phyloP scores from a whole-genome alignment of 1,140 invertebrate genomes.

The Metaphire vulgaris region DNA sequence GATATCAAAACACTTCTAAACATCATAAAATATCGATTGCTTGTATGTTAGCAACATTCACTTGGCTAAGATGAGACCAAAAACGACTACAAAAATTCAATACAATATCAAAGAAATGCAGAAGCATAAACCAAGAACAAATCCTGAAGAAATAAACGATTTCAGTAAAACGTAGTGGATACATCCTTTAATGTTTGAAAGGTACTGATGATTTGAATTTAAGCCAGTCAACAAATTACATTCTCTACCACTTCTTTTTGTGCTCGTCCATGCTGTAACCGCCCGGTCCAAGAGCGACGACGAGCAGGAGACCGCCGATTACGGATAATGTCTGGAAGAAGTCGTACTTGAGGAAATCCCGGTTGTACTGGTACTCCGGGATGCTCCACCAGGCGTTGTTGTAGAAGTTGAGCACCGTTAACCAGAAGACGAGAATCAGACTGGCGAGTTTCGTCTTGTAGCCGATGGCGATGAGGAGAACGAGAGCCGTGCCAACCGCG shows the following conservation, averaged over 20 bases:
- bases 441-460: slow-evolving; percentile 85
- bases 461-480: slow-evolving; percentile 92
- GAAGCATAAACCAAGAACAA: no score
- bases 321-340: slow-evolving; percentile 99
- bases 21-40: no score
- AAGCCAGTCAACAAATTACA: no score
- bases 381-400: slow-evolving; percentile 98
- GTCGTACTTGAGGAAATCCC: slow-evolving; percentile 99
- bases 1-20: no score
- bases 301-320: slow-evolving; percentile 94
- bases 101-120: no score
- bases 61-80: no score
- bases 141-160: no score
- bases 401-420: slow-evolving; percentile 87
- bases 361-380: slow-evolving; percentile 83
- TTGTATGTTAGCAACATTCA: no score
- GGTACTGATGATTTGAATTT: no score
- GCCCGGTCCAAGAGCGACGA: slow-evolving; percentile 94
- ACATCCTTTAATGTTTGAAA: no score
- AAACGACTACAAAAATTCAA: no score
- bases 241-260: slow-evolving; percentile 68
- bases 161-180: no score
- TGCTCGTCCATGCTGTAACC: slow-evolving; percentile 98
- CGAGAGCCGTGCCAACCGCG: slow-evolving; percentile 83
- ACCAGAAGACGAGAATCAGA: slow-evolving; percentile 80